A percentile compares a stretch with the other conserved stretches of the same genome.
Conservation (phyloP, 2,113 vertebrate species). For the Phoenicopterus ruber region DNA sequence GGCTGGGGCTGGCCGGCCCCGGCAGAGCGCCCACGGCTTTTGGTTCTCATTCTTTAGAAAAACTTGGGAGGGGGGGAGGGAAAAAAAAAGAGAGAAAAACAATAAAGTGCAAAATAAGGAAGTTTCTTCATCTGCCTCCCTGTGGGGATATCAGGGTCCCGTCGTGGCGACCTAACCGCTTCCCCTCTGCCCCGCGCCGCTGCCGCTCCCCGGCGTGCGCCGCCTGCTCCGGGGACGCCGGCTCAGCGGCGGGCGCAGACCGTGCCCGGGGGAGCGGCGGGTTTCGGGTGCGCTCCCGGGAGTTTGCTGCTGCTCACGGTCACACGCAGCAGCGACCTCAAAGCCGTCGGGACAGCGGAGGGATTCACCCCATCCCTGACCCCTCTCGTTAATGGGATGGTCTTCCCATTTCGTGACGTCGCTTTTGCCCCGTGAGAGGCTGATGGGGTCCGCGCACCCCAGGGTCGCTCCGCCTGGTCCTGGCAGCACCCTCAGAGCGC, state of each 20-base stretch:
- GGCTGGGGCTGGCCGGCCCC: not conserved
- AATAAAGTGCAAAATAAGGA: not conserved
- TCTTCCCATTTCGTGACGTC: fast-evolving
- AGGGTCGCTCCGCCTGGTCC: not conserved
- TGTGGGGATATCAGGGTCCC: not conserved
- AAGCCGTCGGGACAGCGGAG: not conserved
- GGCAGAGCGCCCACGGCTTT: not conserved
- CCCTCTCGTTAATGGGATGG: not conserved
- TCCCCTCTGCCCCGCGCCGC: not conserved
- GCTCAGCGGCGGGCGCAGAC: no score
- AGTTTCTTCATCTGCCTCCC: not conserved
- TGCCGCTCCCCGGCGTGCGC: not conserved
- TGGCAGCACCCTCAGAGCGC: not conserved
- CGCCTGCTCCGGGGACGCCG: not conserved
- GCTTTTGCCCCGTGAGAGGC: no score
- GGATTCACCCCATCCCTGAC: fast-evolving
- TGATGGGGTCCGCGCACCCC: fast-evolving
- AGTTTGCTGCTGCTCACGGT: fast-evolving
- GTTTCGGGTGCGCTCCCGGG: no score
- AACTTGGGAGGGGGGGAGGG: not conserved
- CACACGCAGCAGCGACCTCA: fast-evolving
- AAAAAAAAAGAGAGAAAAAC: not conserved
- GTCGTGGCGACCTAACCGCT: fast-evolving
- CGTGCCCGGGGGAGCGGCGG: not conserved
- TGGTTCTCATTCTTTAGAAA: not conserved